These are phyloP conservation scores for Tethea ocularis DNA, from an alignment of 2,888 invertebrate species.

Conservation along the genomic window DNA sequence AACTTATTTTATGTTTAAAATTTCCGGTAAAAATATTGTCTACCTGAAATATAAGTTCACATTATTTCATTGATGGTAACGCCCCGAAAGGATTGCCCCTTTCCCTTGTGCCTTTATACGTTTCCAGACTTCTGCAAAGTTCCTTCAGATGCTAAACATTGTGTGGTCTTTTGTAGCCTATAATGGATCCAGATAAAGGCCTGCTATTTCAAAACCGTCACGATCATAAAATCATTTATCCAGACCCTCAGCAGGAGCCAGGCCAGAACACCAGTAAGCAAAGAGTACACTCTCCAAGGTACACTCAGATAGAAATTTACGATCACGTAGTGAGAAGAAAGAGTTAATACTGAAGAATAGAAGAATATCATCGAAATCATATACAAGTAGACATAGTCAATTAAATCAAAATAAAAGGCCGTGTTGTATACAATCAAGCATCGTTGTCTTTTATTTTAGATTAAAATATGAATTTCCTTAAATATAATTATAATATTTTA, in stretches of 20 bases:
- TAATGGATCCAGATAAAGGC: slow-evolving; percentile 89
- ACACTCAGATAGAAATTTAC: slow-evolving; percentile 90
- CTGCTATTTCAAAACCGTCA: slow-evolving; percentile 91
- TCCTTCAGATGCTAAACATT: slow-evolving; percentile 1
- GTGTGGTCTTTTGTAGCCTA: slow-evolving; percentile 63
- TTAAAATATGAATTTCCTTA: slow-evolving; percentile 10
- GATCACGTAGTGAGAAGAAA: slow-evolving; percentile 89
- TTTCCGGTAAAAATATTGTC: too few relatives aligned
- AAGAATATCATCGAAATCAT: neutral
- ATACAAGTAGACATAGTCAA: neutral
- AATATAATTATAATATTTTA: neutral
- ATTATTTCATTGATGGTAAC: too few relatives aligned
- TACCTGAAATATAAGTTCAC: too few relatives aligned
- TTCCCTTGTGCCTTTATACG: too few relatives aligned
- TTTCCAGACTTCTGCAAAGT: too few relatives aligned
- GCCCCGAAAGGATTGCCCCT: too few relatives aligned
- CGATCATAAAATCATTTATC: slow-evolving; percentile 90
- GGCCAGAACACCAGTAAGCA: slow-evolving; percentile 87
- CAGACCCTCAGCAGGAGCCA: slow-evolving; percentile 86
- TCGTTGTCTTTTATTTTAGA: slow-evolving; percentile 27
- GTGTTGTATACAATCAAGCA: slow-evolving; percentile 13
- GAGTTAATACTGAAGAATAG: slow-evolving; percentile 43
- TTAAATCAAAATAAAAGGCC: neutral
- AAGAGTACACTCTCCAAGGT: slow-evolving; percentile 85
- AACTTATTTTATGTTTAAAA: too few relatives aligned